These are phyloP conservation scores for Notolepis coatsorum DNA, from an alignment of 2,797 vertebrate genomes.

Conservation along the genomic window DNA sequence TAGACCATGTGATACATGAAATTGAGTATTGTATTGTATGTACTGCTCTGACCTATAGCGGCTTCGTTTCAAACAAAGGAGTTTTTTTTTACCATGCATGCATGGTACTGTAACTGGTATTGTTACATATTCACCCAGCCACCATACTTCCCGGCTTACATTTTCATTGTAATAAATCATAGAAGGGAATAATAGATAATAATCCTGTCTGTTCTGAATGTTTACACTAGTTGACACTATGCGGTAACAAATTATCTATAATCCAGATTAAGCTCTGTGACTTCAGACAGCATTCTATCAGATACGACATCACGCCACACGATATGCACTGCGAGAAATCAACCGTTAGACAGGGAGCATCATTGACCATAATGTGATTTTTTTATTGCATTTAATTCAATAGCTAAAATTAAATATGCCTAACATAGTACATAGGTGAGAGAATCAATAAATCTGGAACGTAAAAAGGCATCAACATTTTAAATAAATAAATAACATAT, in stretches of 20 bases:
- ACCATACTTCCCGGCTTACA: constrained; percentile 28
- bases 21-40: neutral
- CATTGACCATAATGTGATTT: constrained; percentile 48
- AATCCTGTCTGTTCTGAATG: constrained; percentile 52
- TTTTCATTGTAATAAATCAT: constrained; percentile 31
- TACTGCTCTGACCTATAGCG: neutral
- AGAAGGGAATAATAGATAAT: constrained; percentile 43
- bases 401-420: constrained; percentile 74
- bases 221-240: constrained; percentile 48
- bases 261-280: constrained; percentile 60
- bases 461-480: constrained; percentile 68
- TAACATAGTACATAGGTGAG: constrained; percentile 67
- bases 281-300: constrained; percentile 50
- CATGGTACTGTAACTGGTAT: constrained; percentile 11
- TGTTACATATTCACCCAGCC: constrained; percentile 33
- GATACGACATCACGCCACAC: constrained; percentile 24
- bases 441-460: constrained; percentile 54
- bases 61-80: neutral
- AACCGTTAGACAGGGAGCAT: constrained; percentile 24
- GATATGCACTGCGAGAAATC: constrained; percentile 41
- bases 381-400: constrained; percentile 80
- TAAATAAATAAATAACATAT: constrained; percentile 54
- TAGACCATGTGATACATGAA: neutral
- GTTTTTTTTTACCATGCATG: neutral
- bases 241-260: constrained; percentile 53